phyloP scores from a whole-genome alignment of 1,140 invertebrate species.

The Elymnias hypermnestra region DNA sequence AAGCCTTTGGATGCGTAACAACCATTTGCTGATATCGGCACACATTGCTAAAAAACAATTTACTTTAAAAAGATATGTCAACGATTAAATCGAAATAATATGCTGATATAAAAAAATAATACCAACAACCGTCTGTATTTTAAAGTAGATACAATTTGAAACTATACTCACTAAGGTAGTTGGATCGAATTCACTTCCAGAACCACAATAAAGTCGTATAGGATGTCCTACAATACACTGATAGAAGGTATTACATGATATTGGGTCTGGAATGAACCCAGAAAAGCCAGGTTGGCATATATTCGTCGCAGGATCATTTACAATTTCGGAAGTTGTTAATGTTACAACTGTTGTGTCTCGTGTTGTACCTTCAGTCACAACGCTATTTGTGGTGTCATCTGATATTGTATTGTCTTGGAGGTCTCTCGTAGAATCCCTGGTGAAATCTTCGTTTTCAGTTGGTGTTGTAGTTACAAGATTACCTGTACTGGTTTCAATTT shows the following conservation, averaged over 20 bases:
- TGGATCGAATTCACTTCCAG: conserved; percentile 39
- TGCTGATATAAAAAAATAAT: too few relatives aligned
- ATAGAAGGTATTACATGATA: conserved; percentile 33
- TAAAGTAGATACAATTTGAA: too few relatives aligned
- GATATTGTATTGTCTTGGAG: neutral
- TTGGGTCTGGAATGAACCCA: conserved; percentile 36
- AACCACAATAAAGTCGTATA: conserved; percentile 27
- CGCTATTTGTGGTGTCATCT: neutral
- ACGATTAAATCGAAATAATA: too few relatives aligned
- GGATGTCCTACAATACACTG: conserved; percentile 31
- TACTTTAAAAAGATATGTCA: too few relatives aligned
- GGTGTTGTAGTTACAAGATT: neutral
- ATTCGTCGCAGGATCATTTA: neutral
- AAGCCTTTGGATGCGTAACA: conserved; percentile 20
- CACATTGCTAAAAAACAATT: conserved; percentile 35
- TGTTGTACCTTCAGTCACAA: too few relatives aligned
- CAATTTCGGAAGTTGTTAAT: neutral
- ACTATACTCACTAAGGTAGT: conserved; percentile 26
- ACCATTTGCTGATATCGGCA: conserved; percentile 26
- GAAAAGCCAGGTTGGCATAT: conserved; percentile 29
- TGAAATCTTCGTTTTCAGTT: neutral
- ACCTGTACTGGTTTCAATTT: conserved; percentile 1
- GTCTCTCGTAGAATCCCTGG: neutral
- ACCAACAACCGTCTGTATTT: too few relatives aligned
- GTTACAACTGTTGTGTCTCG: neutral